Evolutionary conservation across 2,797 vertebrate species (phyloP), one percentile per base, ranked within the genome.

Genomic region (Lagocephalus sceleratus): DNA sequence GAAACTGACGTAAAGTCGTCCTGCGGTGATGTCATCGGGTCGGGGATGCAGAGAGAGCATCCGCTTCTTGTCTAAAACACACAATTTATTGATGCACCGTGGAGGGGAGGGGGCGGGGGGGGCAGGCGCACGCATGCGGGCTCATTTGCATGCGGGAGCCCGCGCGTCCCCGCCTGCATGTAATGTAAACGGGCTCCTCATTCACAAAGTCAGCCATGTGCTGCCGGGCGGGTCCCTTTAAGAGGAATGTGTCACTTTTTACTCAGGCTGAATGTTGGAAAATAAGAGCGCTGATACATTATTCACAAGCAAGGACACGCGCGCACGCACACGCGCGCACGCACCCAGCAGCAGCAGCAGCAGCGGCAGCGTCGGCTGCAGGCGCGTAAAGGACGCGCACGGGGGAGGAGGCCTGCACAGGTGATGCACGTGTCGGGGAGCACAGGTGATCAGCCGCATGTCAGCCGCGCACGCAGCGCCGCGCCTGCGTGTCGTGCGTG

Each of bases 141-240:
- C 50, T 6, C 54, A 69, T 73, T 54, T 76, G 62, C 68, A 63
- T 75, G 61, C 52, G 60, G 68, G 56, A 45, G 42, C 7, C 16
- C 19, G 32, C 20, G 19, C 40, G 20, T 9, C n/a, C 20, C n/a
- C 20, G 42, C 54, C 35, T 48, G 25, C 38, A 29, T 32, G 26
- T 48, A 51, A 9, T 40, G 51, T 16, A 38, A 10, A 42, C 16
- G 20, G 7, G 57, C 68, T 25, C 38, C 73, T 77, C 82, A 80
- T 85, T 83, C 78, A 87, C 72, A 86, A 86, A 85, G 57, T 54
- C 56, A 78, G 66, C 65, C 75, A 81, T 78, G 75, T 84, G 75
- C 47, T 54, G 25, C 53, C 29, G 54, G 57, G 57, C 48, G 16
- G 52, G 64, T 75, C 76, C 73, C 79, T 76, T 81, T 83, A 83